Evolutionary conservation across 2,888 invertebrate species (phyloP).

Genomic region (Auanema freiburgensis): DNA sequence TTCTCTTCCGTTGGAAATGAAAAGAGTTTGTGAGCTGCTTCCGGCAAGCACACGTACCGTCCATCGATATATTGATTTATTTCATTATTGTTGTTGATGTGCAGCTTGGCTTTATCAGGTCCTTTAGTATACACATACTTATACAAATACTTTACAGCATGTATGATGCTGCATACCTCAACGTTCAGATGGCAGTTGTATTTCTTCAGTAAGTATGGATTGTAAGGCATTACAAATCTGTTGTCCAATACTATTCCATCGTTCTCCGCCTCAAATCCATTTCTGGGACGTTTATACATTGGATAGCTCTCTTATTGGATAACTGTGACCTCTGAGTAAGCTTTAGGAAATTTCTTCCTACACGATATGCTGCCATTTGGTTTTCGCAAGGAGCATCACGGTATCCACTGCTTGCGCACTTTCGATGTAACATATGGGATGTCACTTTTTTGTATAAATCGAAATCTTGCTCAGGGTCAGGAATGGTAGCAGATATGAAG

Average conservation of each 20-base stretch:
- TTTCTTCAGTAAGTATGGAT: constrained; percentile 35
- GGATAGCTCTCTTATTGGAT: constrained; percentile 64
- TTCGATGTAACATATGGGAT: constrained; percentile 50
- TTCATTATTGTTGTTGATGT: constrained; percentile 17
- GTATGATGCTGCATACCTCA: constrained; percentile 54
- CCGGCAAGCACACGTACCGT: constrained; percentile 33
- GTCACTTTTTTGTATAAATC: constrained; percentile 31
- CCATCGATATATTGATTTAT: constrained; percentile 23
- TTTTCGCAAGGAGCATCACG: constrained; percentile 64
- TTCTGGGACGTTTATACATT: constrained; percentile 54
- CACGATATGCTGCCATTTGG: constrained; percentile 63
- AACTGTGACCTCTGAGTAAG: constrained; percentile 50
- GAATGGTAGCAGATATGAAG: too few species aligned
- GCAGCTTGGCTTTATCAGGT: constrained; percentile 26
- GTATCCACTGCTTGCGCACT: constrained; percentile 51
- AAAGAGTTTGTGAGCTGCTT: constrained; percentile 25
- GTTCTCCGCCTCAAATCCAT: neutral
- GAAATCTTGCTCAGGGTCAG: constrained; percentile 34
- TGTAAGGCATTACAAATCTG: constrained; percentile 65
- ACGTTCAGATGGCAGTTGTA: constrained; percentile 52
- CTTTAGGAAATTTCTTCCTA: constrained; percentile 65
- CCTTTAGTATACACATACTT: constrained; percentile 56
- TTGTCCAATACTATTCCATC: constrained; percentile 48
- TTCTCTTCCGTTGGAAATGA: constrained; percentile 28
- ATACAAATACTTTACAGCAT: constrained; percentile 31